Percentiles rank a stretch among this genome's conserved stretches.
Conservation (phyloP, 2,113 vertebrate species). For the Atrichornis clamosus region DNA sequence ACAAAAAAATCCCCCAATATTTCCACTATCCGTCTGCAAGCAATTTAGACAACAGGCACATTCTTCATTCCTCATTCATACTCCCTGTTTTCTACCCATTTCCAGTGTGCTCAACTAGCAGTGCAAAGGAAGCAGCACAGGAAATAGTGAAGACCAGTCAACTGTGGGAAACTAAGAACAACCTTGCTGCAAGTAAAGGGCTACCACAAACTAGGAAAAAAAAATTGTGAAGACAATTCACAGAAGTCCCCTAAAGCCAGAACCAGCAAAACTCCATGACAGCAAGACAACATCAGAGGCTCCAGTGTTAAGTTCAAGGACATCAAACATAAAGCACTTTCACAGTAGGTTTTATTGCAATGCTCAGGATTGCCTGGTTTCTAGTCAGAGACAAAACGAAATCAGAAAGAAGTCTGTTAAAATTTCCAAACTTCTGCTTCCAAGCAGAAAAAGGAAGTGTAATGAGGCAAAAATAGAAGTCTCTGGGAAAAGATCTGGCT, state of each 20-base stretch:
- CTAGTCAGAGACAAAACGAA: not conserved
- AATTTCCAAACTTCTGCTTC: not conserved
- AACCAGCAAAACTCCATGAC: not conserved
- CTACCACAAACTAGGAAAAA: not conserved
- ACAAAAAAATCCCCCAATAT: not conserved
- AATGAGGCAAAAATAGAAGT: not conserved
- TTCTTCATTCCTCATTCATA: not conserved
- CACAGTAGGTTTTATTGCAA: not conserved
- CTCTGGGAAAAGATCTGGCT: not conserved
- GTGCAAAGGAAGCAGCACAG: not conserved
- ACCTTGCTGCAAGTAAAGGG: not conserved
- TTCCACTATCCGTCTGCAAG: not conserved
- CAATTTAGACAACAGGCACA: fast-evolving
- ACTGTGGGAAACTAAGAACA: not conserved
- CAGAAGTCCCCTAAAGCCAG: not conserved
- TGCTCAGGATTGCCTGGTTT: not conserved
- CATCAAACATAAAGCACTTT: not conserved
- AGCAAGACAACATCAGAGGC: not conserved
- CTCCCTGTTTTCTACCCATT: not conserved
- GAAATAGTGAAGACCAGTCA: not conserved
- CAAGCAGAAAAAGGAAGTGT: not conserved
- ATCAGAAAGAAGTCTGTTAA: not conserved
- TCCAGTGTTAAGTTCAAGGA: not conserved
- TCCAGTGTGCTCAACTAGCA: fast-evolving
- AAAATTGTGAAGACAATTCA: not conserved